These are phyloP conservation scores for Epinotia demarniana DNA, from an alignment of 2,888 invertebrate species.

Conservation along the genomic window DNA sequence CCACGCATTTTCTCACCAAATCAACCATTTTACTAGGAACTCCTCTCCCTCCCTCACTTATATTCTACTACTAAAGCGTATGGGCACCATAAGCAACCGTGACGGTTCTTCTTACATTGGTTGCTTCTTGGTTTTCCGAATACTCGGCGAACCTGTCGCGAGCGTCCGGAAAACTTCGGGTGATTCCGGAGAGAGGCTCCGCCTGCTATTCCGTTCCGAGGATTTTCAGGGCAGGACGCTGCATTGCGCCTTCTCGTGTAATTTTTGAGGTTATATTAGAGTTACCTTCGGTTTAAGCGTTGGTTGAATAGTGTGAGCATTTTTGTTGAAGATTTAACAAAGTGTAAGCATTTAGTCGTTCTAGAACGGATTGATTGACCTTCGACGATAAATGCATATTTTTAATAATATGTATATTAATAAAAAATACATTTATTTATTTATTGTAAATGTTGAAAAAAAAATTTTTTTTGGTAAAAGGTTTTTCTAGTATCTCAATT, in stretches of 20 bases:
- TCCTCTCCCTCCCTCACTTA: slow-evolving; percentile 49
- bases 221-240: slow-evolving; percentile 56
- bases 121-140: slow-evolving; percentile 45
- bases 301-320: background rate
- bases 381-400: background rate
- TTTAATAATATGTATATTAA: background rate
- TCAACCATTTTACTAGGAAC: slow-evolving; percentile 57
- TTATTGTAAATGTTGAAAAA: too few relatives aligned
- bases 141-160: slow-evolving; percentile 56
- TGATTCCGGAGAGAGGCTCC: slow-evolving; percentile 62
- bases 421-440: too few relatives aligned
- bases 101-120: slow-evolving; percentile 58
- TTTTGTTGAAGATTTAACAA: background rate
- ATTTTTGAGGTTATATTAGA: slow-evolving; percentile 34
- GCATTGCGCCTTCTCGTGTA: slow-evolving; percentile 46
- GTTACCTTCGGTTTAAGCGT: slow-evolving; percentile 6
- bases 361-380: background rate
- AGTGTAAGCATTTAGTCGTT: background rate
- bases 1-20: slow-evolving; percentile 63
- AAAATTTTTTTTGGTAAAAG: too few relatives aligned
- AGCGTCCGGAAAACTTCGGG: slow-evolving; percentile 69
- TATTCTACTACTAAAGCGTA: background rate
- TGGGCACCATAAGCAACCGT: slow-evolving; percentile 29
- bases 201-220: slow-evolving; percentile 62
- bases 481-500: too few relatives aligned